Evolutionary conservation across 2,113 vertebrate genomes (phyloP), one percentile per base, ranked within the genome.

Genomic region (Orycteropus afer): DNA sequence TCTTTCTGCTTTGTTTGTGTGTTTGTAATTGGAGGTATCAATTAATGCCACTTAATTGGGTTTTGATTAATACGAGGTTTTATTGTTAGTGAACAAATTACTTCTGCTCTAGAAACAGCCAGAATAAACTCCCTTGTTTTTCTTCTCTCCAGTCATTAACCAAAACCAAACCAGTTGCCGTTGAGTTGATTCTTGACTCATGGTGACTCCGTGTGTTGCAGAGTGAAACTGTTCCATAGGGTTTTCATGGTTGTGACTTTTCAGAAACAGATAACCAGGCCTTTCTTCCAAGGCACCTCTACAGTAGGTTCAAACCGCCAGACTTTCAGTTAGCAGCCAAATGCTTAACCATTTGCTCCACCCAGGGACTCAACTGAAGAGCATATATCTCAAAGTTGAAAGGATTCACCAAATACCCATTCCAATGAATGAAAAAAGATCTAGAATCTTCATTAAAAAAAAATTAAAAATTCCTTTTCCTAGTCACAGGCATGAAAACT

Each of bases 1-100:
- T 42, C 8, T 57, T 7, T 55, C 51, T 71, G 49, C 37, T 42
- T 7, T 42, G 13, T 63, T 15, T 83, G 27, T 74, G 23, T 42
- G 51, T 61, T 17, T 40, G 51, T 61, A 45, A 86, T 20, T 69
- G 8, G 42, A 63, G 37, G 18, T 90, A 63, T 23, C 47, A 55
- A 18, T 94, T 93, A 93, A 77, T 93, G 63, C 32, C n/a, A 95
- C 65, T 55, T 86, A 84, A 73, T 53, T 40, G 76, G 12, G 12
- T 92, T 63, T 65, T 85, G 14, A 27, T 96, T 88, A 93, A 86
- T 45, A 73, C 84, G 47, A 85, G 34, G 7, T 93, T 92, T 95
- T 93, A 94, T 29, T 88, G 9, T 94, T 69, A 95, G 45, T 20
- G 73, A 61, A 61, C 23, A 71, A 51, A 90, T 90, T 92, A 86